These are phyloP conservation scores for Drosophila arizonae DNA, from an alignment of 1,140 invertebrate genomes.

Conservation along the genomic window DNA sequence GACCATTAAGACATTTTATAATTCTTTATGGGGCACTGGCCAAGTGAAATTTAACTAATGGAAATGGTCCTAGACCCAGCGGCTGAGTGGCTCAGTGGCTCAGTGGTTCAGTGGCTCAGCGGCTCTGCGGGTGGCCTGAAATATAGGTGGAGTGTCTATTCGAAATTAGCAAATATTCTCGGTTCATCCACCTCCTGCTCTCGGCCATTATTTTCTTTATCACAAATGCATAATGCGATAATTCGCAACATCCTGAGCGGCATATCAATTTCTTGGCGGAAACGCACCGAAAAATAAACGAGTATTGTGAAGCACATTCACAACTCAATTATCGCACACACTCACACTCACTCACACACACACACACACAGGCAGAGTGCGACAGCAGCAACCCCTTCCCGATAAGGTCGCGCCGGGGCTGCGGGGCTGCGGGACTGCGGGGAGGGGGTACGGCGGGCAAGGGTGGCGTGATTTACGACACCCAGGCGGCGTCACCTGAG, in stretches of 20 bases:
- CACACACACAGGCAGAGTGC: neutral
- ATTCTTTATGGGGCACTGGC: conserved; percentile 64
- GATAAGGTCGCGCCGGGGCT: neutral
- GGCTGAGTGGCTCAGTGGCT: conserved; percentile 18
- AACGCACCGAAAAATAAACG: conserved; percentile 13
- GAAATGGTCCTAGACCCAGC: conserved; percentile 32
- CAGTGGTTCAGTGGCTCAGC: conserved; percentile 21
- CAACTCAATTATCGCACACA: conserved; percentile 78
- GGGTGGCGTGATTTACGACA: conserved; percentile 79
- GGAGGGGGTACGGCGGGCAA: conserved; percentile 20
- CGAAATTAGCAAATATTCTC: conserved; percentile 53
- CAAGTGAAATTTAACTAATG: conserved; percentile 67
- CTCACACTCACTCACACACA: conserved; percentile 29
- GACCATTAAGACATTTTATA: conserved; percentile 81
- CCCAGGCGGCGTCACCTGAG: conserved; percentile 82
- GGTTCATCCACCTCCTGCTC: conserved; percentile 9
- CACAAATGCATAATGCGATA: conserved; percentile 65
- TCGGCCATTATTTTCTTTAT: conserved; percentile 37
- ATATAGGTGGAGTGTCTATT: conserved; percentile 13
- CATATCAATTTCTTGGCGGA: conserved; percentile 59
- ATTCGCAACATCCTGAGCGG: conserved; percentile 68
- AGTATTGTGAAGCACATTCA: conserved; percentile 59
- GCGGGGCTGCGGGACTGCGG: neutral
- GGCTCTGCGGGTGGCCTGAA: conserved; percentile 39
- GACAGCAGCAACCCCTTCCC: conserved; percentile 57